Percentiles rank a stretch among this genome's conserved stretches.
Evolutionary conservation across 1,140 invertebrate species (phyloP).

Genomic region (Zaprionus ornatus): DNA sequence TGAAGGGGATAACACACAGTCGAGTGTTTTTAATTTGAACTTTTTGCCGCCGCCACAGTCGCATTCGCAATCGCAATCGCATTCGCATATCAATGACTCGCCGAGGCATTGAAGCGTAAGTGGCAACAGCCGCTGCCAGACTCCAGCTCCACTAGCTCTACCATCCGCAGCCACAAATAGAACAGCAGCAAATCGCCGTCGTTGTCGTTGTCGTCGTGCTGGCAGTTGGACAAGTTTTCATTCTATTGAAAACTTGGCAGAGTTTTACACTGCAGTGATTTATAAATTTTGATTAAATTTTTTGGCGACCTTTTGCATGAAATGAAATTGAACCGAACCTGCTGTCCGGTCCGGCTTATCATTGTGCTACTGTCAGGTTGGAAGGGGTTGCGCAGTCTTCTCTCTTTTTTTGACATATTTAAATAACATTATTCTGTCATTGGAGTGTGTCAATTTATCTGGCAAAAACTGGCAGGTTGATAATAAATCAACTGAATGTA

Average conservation of each 20-base stretch:
- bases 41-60: slow-evolving; percentile 35
- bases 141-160: background rate
- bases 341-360: background rate
- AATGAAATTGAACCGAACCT: slow-evolving; percentile 19
- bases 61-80: background rate
- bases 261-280: slow-evolving; percentile 40
- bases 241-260: slow-evolving; percentile 52
- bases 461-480: background rate
- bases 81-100: slow-evolving; percentile 58
- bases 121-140: slow-evolving; percentile 63
- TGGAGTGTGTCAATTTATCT: slow-evolving; percentile 26
- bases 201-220: slow-evolving; percentile 2
- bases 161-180: slow-evolving; percentile 14
- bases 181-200: slow-evolving; percentile 1
- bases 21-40: slow-evolving; percentile 79
- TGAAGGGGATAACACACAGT: slow-evolving; percentile 63
- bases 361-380: slow-evolving; percentile 3
- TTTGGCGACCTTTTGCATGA: slow-evolving; percentile 18
- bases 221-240: slow-evolving; percentile 36
- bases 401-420: background rate
- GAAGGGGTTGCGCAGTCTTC: background rate
- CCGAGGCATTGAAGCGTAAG: slow-evolving; percentile 47
- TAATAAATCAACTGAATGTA: slow-evolving; percentile 12
- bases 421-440: slow-evolving; percentile 11
- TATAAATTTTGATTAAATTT: slow-evolving; percentile 51